Base-by-base conservation (phyloP, 1,140 invertebrate species). In the Saccostrea glomerata region DNA sequence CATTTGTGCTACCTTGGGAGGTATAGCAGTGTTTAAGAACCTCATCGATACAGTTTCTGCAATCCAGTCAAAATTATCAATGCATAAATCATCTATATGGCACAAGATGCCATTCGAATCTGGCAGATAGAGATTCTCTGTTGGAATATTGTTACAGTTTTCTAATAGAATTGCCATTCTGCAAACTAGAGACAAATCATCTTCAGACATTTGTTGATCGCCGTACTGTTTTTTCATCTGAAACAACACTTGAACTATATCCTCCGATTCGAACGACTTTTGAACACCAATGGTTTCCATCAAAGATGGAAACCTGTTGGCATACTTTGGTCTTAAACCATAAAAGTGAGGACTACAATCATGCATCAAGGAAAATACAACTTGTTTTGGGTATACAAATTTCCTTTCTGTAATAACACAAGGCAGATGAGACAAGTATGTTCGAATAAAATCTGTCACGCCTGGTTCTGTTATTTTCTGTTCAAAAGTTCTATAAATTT, bases 261-360 rank as follows among this genome's bases (percentile, higher is more conserved):
- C 87, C 12, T 4, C 15, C 15, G 30, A 9, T 36, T 58, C 40
- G 66, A 92, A 92, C 3, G 1, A 54, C 0, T 86, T 23, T 60
- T 86, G 87, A 23, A 92, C 89, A 25, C 90, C 90, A 55, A 91
- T n/a, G 20, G 20, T 17, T 88, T 89, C 30, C 84, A 90, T 89
- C 17, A 91, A 66, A 7, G 0, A 12, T 40, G 66, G 58, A 85
- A 86, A 85, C 0, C n/a, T 60, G 17, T 63, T 6, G 6, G 84
- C 20, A 13, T 58, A 40, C 47, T 15, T 56, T 0, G 36, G 17
- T 30, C 66, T 25, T 6, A 92, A 83, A 54, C 85, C 63, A 82
- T 88, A 93, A 20, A 92, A 73, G 55, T 89, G 86, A 23, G 92
- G 92, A 36, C 58, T 47, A 23, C 91, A 91, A 83, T 89, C 87